These are phyloP conservation scores for Pygmarrhopalites habei DNA, from an alignment of 1,140 invertebrate species.

Conservation along the genomic window DNA sequence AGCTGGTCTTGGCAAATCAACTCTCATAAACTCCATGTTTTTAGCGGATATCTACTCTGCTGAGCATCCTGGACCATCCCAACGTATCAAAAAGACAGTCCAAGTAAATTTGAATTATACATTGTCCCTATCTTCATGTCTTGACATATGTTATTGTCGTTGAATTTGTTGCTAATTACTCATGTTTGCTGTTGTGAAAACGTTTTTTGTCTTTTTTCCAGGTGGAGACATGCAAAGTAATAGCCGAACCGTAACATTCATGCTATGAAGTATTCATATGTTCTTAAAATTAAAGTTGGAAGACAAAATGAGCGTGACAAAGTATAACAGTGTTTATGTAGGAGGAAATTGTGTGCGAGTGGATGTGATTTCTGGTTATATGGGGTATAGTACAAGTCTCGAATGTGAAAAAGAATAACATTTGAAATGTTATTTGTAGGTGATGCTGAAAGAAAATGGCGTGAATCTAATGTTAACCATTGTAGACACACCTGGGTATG, in stretches of 20 bases:
- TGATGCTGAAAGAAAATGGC: constrained; percentile 76
- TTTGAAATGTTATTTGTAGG: no score
- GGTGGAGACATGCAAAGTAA: constrained; percentile 86
- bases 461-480: constrained; percentile 53
- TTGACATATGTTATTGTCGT: not conserved
- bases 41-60: constrained; percentile 90
- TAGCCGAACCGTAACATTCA: no score
- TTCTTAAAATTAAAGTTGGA: no score
- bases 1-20: constrained; percentile 96
- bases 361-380: no score
- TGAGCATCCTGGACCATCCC: constrained; percentile 81
- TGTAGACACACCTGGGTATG: constrained; percentile 65
- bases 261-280: no score
- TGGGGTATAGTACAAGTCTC: no score
- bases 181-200: no score
- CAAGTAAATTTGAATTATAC: constrained; percentile 46
- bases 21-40: constrained; percentile 99
- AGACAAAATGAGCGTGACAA: no score
- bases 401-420: no score
- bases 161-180: not conserved
- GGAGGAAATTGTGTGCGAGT: no score
- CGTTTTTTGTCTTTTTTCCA: constrained; percentile 41
- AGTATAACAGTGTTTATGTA: no score
- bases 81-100: constrained; percentile 84
- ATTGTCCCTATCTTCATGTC: no score